Base-by-base conservation (phyloP, 2,888 invertebrate genomes). In the Gisinianus flammeolus region DNA sequence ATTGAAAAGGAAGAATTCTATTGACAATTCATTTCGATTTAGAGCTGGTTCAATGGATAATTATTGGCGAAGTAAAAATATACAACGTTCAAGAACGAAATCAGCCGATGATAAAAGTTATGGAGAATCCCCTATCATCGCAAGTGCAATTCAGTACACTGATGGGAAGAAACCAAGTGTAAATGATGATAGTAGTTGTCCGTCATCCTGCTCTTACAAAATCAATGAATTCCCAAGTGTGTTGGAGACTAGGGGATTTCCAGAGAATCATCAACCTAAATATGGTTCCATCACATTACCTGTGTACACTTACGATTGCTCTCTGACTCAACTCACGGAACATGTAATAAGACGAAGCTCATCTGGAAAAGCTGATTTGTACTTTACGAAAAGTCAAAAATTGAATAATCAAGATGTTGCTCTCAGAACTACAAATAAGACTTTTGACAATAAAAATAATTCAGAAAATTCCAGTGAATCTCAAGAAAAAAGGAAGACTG, bases 281-380 rank as follows among this genome's bases (percentile, higher is more conserved):
- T 85, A 85, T 79, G 86, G 86, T 8, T 85, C 86, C 5, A 82
- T 89, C 33, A 86, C 88, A 26, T 85, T 90, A 58, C 92, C 92
- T 0, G 87, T 92, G 76, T 92, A 91, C 85, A 89, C 91, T n/a
- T 92, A 91, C 85, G 91, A 92, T 85, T 92, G 92, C 85, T 90
- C 91, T 1, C 86, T 91, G 67, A 88, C 89, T 30, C 87, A 89
- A 79, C 86, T 92, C 52, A 90, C 90, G n/a, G 89, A 90, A 81
- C 88, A 89, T 0, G 87, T 90, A 56, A 86, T 89, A 5, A 87
- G 87, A 74, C 87, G 88, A 82, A 86, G 86, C 19, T 85, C 86
- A 6, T 85, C 85, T 12, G 85, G 86, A 2, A 85, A 86, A 12
- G 85, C 87, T 76, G 90, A 90, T 84, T 86, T 90, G 68, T 90